Conservation (phyloP, 2,888 invertebrate species). For the Dryobota labecula region DNA sequence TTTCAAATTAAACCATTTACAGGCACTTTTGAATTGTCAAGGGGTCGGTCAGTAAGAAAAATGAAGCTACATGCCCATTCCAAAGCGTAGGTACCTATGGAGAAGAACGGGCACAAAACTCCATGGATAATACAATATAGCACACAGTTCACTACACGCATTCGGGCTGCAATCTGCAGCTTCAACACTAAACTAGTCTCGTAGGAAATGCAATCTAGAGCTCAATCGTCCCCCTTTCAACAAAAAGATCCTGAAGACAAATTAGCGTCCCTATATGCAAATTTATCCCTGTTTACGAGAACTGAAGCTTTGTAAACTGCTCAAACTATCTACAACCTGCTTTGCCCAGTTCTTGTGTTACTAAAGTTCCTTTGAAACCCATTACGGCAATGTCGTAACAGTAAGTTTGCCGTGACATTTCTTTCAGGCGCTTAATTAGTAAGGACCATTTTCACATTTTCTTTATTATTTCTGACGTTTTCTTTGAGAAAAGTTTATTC, state of each 20-base stretch:
- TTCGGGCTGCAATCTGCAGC: not conserved
- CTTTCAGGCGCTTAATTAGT: constrained; percentile 65
- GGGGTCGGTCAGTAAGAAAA: too few species aligned
- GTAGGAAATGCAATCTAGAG: constrained; percentile 35
- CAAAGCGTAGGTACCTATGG: too few species aligned
- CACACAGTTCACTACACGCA: not conserved
- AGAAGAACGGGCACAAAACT: too few species aligned
- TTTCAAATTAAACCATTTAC: too few species aligned
- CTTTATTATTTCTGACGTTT: constrained; percentile 39
- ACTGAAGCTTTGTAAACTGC: constrained; percentile 53
- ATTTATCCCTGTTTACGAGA: constrained; percentile 55
- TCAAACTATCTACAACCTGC: constrained; percentile 52
- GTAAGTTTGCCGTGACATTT: constrained; percentile 63
- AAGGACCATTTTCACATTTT: constrained; percentile 46
- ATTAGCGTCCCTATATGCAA: constrained; percentile 57
- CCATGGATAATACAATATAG: not conserved
- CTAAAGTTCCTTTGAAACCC: constrained; percentile 56
- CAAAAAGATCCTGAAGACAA: constrained; percentile 55
- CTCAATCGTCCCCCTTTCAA: constrained; percentile 3
- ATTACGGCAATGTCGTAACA: constrained; percentile 60
- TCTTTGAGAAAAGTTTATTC: constrained; percentile 21
- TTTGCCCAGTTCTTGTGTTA: constrained; percentile 38
- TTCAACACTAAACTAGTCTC: not conserved
- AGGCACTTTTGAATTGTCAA: too few species aligned
- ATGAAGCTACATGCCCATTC: too few species aligned